These are phyloP conservation scores for Keiferia lycopersicella DNA, from an alignment of 2,888 invertebrate species.

Conservation along the genomic window DNA sequence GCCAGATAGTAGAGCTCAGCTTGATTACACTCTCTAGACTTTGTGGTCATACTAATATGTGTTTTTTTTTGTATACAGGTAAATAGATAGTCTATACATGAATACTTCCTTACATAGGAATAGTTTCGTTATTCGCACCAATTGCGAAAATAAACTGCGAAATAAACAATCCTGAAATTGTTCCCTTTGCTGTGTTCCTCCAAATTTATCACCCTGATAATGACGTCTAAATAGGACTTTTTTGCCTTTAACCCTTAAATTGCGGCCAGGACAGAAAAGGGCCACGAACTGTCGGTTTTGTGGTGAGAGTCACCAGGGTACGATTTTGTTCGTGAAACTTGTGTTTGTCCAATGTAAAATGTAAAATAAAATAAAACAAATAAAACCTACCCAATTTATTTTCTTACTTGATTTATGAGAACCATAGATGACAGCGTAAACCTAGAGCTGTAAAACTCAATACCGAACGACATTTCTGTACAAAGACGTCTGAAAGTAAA, in stretches of 20 bases:
- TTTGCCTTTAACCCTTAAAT: constrained; percentile 11
- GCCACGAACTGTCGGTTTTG: not conserved
- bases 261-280: constrained; percentile 11
- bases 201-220: constrained; percentile 4
- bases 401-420: not conserved
- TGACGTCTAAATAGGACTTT: not conserved
- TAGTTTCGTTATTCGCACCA: too few species aligned
- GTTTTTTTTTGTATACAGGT: too few species aligned
- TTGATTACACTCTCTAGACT: too few species aligned
- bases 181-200: too few species aligned
- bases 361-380: not conserved
- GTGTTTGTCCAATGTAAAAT: constrained; percentile 1
- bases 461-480: not conserved
- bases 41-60: too few species aligned
- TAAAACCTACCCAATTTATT: too few species aligned
- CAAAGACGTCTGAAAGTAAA: not conserved
- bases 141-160: too few species aligned
- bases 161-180: not conserved
- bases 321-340: constrained; percentile 13
- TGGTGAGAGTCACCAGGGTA: constrained; percentile 14
- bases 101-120: too few species aligned
- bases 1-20: too few species aligned
- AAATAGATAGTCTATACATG: too few species aligned
- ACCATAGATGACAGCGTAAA: not conserved
- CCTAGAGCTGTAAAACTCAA: not conserved